Evolutionary conservation across 2,888 invertebrate genomes (phyloP).

Genomic region (Hyposoter didymator): DNA sequence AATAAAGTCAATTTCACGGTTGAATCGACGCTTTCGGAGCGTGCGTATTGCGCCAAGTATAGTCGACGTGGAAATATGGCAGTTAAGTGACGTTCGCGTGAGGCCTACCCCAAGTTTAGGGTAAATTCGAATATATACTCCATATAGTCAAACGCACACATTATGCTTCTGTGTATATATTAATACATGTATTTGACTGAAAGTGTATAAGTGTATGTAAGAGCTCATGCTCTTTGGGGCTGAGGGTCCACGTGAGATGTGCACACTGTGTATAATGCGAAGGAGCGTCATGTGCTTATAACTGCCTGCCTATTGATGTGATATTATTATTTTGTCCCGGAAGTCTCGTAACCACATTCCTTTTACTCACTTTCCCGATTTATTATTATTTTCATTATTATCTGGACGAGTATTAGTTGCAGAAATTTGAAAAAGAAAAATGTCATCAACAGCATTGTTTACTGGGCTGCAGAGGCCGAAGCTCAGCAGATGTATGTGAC

Average conservation of each 20-base stretch:
- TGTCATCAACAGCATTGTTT: neutral
- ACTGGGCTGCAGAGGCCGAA: neutral
- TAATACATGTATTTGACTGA: neutral
- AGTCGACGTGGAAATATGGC: slow-evolving; percentile 61
- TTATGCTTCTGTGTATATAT: neutral
- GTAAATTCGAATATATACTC: slow-evolving; percentile 55
- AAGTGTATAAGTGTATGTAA: slow-evolving; percentile 27
- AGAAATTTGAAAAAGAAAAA: neutral
- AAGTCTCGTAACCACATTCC: slow-evolving; percentile 65
- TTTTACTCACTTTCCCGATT: slow-evolving; percentile 29
- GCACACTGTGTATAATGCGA: slow-evolving; percentile 78
- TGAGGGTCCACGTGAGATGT: slow-evolving; percentile 34
- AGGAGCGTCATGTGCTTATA: slow-evolving; percentile 83
- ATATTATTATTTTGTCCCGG: slow-evolving; percentile 79
- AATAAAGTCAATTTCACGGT: slow-evolving; percentile 83
- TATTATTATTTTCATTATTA: neutral
- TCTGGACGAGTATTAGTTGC: too few species aligned
- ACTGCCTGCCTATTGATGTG: slow-evolving; percentile 81
- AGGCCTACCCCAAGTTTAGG: slow-evolving; percentile 65
- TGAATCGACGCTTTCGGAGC: slow-evolving; percentile 77
- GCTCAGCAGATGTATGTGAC: neutral
- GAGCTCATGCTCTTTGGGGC: slow-evolving; percentile 54
- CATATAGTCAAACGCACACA: slow-evolving; percentile 51
- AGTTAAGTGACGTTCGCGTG: slow-evolving; percentile 61
- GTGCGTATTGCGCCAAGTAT: slow-evolving; percentile 72